A percentile compares a stretch with the other conserved stretches of the same genome.
phyloP scores from a whole-genome alignment of 2,888 invertebrate species.

The Halictus ligatus region DNA sequence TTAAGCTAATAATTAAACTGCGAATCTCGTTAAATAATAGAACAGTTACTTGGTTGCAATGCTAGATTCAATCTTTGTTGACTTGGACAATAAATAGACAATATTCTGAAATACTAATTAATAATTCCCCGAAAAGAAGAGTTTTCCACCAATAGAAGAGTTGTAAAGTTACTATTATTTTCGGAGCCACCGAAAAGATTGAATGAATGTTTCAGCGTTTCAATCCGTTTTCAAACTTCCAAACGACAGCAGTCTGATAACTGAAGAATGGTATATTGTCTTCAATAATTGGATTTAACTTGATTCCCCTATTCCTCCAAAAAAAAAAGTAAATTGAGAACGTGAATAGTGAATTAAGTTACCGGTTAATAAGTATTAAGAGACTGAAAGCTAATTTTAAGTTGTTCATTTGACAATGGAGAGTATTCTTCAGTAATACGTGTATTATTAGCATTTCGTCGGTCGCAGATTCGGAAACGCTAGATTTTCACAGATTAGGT shows the following conservation, averaged over 20 bases:
- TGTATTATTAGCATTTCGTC: background rate
- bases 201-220: background rate
- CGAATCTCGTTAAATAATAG: no score
- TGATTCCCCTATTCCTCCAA: background rate
- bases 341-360: background rate
- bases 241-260: background rate
- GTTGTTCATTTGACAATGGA: background rate
- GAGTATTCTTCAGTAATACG: background rate
- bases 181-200: background rate
- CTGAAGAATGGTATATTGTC: background rate
- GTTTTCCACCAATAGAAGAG: background rate
- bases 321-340: background rate
- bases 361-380: background rate
- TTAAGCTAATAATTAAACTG: no score
- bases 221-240: background rate
- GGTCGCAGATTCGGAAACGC: background rate
- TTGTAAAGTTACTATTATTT: background rate
- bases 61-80: no score
- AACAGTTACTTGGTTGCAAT: no score
- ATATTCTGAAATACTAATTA: no score
- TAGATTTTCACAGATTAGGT: constrained; percentile 13
- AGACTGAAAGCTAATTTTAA: background rate
- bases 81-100: no score
- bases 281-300: background rate
- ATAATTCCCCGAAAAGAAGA: background rate